Base-by-base conservation (phyloP, 2,113 vertebrate genomes). In the Xiphophorus maculatus region DNA sequence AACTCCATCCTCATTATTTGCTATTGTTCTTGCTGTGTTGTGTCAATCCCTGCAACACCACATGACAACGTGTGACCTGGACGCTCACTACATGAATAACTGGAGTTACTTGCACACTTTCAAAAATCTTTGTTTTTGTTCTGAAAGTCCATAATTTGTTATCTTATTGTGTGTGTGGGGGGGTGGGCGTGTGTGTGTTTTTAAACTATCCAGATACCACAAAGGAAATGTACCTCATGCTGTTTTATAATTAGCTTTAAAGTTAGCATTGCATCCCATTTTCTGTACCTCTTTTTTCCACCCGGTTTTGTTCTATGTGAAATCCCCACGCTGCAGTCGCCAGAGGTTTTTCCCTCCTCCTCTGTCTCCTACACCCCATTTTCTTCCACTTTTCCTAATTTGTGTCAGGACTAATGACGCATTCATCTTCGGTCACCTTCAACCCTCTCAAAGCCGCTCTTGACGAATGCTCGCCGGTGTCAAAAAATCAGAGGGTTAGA, bases 371-470 rank as follows among this genome's bases (percentile, higher is more conserved):
- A 48, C 63, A 32, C 60, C 28, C 74, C 66, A 42, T 74, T 30
- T 12, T 11, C 63, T 42, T 63, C 69, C 65, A 42, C 66, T 25
- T 15, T 15, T 51, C 66, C 83, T 84, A 85, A 91, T 89, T 84
- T 84, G 40, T 65, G 66, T 66, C 76, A 72, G 13, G 37, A 67
- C 81, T 89, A 91, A 90, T 88, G 86, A 87, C 83, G 83, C 78
- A 80, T 88, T 92, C 65, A 54, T 87, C 83, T 82, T 82, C 73
- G 75, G 92, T 95, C 93, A 94, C 92, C 92, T 93, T 91, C 86
- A 81, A 77, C 64, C 64, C 69, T 84, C 83, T 88, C 77, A 65
- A 48, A 81, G 76, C 85, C 70, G 32, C 71, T 80, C 70, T 79
- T 84, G 87, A 88, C 79, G 90, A 84, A 92, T 82, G 72, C 66